phyloP scores from a whole-genome alignment of 2,113 vertebrate species.

The Carassius auratus region DNA sequence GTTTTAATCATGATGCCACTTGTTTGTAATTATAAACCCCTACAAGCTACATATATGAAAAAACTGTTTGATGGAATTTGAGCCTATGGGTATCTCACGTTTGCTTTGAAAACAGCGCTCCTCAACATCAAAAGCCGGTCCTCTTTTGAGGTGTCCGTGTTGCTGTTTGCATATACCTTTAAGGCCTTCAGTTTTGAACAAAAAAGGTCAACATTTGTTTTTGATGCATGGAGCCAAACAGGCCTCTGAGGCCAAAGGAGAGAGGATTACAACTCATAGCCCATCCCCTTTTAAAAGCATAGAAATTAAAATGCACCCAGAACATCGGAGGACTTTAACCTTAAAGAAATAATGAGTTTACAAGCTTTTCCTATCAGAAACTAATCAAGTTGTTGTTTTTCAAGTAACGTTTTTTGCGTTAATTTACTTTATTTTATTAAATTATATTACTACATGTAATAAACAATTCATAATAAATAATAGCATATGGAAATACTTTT shows the following conservation, averaged over 20 bases:
- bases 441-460: no score
- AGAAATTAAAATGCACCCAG: slow-evolving; percentile 60
- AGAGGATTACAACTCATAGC: slow-evolving; percentile 48
- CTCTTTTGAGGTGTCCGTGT: slow-evolving; percentile 68
- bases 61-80: slow-evolving; percentile 74
- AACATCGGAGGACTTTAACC: slow-evolving; percentile 63
- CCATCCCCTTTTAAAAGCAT: slow-evolving; percentile 51
- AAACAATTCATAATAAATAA: no score
- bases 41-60: slow-evolving; percentile 73
- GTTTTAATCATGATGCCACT: slow-evolving; percentile 80
- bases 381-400: slow-evolving; percentile 48
- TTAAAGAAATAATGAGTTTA: slow-evolving; percentile 53
- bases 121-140: slow-evolving; percentile 74
- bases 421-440: no score
- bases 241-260: slow-evolving; percentile 64
- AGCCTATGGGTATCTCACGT: slow-evolving; percentile 77
- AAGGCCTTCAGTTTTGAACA: slow-evolving; percentile 73
- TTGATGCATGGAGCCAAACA: slow-evolving; percentile 71
- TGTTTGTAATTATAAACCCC: slow-evolving; percentile 82
- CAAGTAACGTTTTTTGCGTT: no score
- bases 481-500: no score
- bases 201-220: slow-evolving; percentile 76
- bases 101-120: slow-evolving; percentile 73
- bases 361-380: slow-evolving; percentile 57
- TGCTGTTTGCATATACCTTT: slow-evolving; percentile 76